Percentiles rank a stretch among this genome's conserved stretches.
phyloP scores from a whole-genome alignment of 1,140 invertebrate genomes.

The Calliopsis andreniformis region DNA sequence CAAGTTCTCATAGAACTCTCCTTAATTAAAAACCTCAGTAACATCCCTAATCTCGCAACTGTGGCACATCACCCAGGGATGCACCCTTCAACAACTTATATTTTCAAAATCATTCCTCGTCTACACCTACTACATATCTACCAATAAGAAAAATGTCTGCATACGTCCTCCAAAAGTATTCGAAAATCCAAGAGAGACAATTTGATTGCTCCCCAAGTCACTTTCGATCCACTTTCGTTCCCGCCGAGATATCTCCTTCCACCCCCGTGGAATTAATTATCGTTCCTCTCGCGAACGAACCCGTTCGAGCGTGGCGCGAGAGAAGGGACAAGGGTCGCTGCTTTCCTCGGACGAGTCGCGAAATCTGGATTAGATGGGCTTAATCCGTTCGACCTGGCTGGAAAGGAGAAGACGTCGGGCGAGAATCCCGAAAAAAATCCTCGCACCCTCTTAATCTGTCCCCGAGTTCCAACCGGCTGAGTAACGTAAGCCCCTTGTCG shows the following conservation, averaged over 20 bases:
- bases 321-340: neutral
- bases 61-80: no score
- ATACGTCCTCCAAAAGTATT: neutral
- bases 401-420: slow-evolving; percentile 6
- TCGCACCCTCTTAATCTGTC: slow-evolving; percentile 79
- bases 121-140: no score
- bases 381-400: slow-evolving; percentile 70
- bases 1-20: no score
- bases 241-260: neutral
- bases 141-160: no score
- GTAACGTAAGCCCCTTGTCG: slow-evolving; percentile 78
- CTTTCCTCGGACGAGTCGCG: slow-evolving; percentile 8
- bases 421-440: slow-evolving; percentile 65
- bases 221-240: no score
- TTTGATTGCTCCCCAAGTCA: neutral
- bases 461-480: slow-evolving; percentile 63
- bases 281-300: slow-evolving; percentile 2
- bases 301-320: neutral
- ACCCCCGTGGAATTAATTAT: slow-evolving; percentile 31
- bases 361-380: slow-evolving; percentile 56
- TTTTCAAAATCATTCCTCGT: no score
- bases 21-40: no score
- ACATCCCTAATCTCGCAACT: no score
- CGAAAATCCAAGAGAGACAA: neutral
- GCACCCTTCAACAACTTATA: no score